phyloP scores from a whole-genome alignment of 2,797 vertebrate genomes.

The Enteromius paludinosus region DNA sequence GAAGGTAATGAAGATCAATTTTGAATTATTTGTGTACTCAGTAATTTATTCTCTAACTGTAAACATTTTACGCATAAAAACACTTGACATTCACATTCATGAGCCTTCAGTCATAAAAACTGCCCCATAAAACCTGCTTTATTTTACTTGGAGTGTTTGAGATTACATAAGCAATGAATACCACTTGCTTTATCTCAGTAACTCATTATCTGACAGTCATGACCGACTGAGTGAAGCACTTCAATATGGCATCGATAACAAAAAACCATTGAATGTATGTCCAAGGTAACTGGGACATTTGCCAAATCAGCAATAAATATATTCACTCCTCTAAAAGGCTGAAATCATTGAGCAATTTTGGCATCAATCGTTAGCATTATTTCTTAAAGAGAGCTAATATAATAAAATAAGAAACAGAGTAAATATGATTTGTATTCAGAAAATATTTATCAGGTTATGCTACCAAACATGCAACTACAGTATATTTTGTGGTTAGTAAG shows the following conservation, averaged over 20 bases:
- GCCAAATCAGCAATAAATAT: neutral
- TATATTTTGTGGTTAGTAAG: neutral
- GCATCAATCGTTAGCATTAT: neutral
- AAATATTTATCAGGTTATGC: neutral
- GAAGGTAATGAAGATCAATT: too few species aligned
- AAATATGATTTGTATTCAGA: neutral
- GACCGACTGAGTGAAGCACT: neutral
- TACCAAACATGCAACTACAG: neutral
- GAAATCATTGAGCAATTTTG: neutral
- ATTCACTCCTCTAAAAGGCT: neutral
- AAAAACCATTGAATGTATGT: neutral
- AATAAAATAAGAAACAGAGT: neutral
- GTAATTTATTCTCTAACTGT: neutral
- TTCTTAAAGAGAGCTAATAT: neutral
- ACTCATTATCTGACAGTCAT: neutral
- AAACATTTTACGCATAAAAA: neutral
- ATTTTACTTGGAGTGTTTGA: neutral
- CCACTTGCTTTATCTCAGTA: neutral
- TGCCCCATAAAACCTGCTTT: neutral
- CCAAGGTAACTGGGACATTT: neutral
- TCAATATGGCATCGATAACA: neutral
- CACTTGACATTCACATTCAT: neutral
- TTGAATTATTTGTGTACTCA: neutral
- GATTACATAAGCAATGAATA: neutral
- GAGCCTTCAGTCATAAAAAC: neutral